Percentiles rank a stretch among this genome's conserved stretches.
Conservation (phyloP, 1,140 invertebrate species). For the Rhagoletis zephyria region DNA sequence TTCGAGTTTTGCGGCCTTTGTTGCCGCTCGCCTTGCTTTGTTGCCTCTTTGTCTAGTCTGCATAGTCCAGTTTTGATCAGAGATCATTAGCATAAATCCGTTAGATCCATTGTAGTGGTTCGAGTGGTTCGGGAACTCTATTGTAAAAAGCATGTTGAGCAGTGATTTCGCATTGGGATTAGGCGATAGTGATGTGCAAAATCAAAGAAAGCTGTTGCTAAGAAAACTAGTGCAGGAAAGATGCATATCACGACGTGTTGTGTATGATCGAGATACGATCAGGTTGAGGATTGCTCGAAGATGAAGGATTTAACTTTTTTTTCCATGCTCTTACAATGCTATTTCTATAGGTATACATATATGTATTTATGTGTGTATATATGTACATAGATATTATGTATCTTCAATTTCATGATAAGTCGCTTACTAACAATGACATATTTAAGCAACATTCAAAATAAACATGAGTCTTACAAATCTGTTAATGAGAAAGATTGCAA, state of each 20-base stretch:
- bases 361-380: too few species aligned
- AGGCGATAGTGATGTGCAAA: constrained; percentile 53
- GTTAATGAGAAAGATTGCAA: background rate
- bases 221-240: constrained; percentile 58
- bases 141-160: background rate
- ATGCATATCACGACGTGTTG: constrained; percentile 65
- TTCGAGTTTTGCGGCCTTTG: constrained; percentile 54
- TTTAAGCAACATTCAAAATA: background rate
- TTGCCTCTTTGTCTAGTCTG: background rate
- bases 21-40: background rate
- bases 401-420: background rate
- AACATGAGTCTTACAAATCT: constrained; percentile 11
- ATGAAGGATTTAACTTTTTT: background rate
- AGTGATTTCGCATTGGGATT: constrained; percentile 62
- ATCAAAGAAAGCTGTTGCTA: background rate
- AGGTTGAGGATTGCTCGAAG: constrained; percentile 10
- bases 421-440: constrained; percentile 2
- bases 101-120: constrained; percentile 55
- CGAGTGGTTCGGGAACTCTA: constrained; percentile 2
- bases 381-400: background rate
- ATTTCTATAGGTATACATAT: background rate
- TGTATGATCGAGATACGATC: constrained; percentile 24
- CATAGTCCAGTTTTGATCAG: constrained; percentile 14
- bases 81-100: constrained; percentile 72
- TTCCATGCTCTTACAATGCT: background rate